Conservation (phyloP, 2,113 vertebrate genomes). For the Ondatra zibethicus region DNA sequence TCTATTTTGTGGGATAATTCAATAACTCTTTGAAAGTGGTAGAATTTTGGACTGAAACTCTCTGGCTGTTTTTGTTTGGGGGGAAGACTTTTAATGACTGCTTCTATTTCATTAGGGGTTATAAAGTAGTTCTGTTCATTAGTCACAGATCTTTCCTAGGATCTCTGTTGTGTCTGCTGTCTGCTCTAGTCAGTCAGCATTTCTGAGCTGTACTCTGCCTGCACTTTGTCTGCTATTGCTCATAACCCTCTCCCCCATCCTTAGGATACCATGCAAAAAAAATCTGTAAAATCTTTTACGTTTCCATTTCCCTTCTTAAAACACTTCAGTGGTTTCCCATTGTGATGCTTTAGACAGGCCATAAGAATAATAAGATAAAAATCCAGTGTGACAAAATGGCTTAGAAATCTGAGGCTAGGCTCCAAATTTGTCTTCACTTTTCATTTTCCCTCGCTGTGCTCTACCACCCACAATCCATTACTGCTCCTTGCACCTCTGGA, state of each 20-base stretch:
- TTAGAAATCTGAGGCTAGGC: background rate
- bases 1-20: background rate
- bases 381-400: background rate
- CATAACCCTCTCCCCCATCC: background rate
- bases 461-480: background rate
- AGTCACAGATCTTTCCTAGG: background rate
- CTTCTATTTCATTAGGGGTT: background rate
- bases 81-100: background rate
- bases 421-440: background rate
- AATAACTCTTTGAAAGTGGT: background rate
- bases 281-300: background rate
- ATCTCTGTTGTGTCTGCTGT: background rate
- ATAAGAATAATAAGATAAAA: conserved; percentile 28
- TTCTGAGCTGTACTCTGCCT: background rate
- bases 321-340: background rate
- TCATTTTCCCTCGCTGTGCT: background rate
- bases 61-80: background rate
- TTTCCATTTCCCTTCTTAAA: background rate
- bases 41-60: background rate
- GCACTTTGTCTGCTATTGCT: background rate
- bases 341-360: background rate
- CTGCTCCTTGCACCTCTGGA: background rate
- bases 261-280: background rate
- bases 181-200: background rate
- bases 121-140: background rate